Evolutionary conservation across 2,797 vertebrate species (phyloP), one percentile per base, ranked within the genome.

Genomic region (Meriones psammophilus): DNA sequence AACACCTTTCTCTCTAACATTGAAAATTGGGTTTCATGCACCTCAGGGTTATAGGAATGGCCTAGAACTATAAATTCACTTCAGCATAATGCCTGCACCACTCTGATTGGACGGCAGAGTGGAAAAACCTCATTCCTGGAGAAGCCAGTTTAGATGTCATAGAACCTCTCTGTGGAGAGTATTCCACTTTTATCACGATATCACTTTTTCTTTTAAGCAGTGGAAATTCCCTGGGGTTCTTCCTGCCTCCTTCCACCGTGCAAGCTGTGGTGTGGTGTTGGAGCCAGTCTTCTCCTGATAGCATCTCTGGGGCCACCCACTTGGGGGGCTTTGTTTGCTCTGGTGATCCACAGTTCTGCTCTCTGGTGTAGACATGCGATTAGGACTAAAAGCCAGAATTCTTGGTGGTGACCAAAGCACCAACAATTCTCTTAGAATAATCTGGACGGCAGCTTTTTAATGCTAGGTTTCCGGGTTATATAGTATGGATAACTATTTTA

Each of bases 61-160:
- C 77, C 30, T 69, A 93, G 71, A 94, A 92, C 93, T 88, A 66
- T 92, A 88, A 98, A 94, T 96, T 94, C 96, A 84, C 86, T 93
- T 94, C 90, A 94, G 88, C 73, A 76, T 74, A 89, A 73, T 77
- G 66, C 95, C 95, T 97, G 88, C 30, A 2, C 84, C 92, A 33
- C 80, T 93, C 74, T 97, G 33, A 87, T 68, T 97, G 92, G 79
- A 94, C 33, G 56, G 86, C 54, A 28, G 89, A 93, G 76, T 97
- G 96, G 95, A 97, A 97, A 96, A 97, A 50, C 56, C 88, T 96
- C 97, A 97, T 95, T 89, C 86, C 71, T 91, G 62, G 91, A 91
- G 93, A 97, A 96, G 94, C 97, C 94, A 97, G 93, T 96, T 97
- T 78, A 94, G 92, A 98, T 97, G 97, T 94, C 91, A 97, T 90